Evolutionary conservation across 2,113 vertebrate species (phyloP), one percentile per base, ranked within the genome.

Genomic region (Ceuthmochares aereus): DNA sequence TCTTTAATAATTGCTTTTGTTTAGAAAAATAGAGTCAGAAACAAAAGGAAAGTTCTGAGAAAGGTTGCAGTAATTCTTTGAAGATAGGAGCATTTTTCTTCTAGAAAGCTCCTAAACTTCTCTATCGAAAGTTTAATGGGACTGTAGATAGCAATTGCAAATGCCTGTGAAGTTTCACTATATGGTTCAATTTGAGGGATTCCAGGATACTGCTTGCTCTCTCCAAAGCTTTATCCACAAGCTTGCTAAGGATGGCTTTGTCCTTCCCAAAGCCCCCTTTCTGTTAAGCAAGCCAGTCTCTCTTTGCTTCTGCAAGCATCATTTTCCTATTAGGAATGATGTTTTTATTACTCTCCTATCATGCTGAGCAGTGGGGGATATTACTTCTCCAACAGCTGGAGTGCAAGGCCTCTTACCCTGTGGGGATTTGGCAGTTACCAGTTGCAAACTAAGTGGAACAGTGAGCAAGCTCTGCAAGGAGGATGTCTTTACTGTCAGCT

Each of bases 271-370:
- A 68, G 36, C 51, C 52, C n/a, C 12, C 43, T 70, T 72, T 64
- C 55, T 43, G 37, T 14, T 58, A n/a, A 92, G 55, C 60, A 59
- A 86, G 55, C 56, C 79, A 64, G 84, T 27, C 90, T 73, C 90
- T 68, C 27, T 91, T 93, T 79, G 40, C 93, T 94, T 56, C 88
- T 93, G 87, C 84, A 36, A 80, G 76, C 96, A 97, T 94, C 94
- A 75, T 96, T 97, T 97, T 93, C 68, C 93, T 87, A 89, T 97
- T 97, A 96, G 87, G 95, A 95, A 86, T 81, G 76, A 94, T 96
- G 95, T 96, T 97, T 97, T 96, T 86, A 95, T 97, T 96, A 51
- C 75, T 64, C 64, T 91, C 56, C 87, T 87, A 91, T 94, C 96
- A 97, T 20, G 88, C 95, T 96, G 96, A 90, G 95, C 86, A 80